These are phyloP conservation scores for Mesaphorura yosii DNA, from an alignment of 1,140 invertebrate species.

Conservation along the genomic window DNA sequence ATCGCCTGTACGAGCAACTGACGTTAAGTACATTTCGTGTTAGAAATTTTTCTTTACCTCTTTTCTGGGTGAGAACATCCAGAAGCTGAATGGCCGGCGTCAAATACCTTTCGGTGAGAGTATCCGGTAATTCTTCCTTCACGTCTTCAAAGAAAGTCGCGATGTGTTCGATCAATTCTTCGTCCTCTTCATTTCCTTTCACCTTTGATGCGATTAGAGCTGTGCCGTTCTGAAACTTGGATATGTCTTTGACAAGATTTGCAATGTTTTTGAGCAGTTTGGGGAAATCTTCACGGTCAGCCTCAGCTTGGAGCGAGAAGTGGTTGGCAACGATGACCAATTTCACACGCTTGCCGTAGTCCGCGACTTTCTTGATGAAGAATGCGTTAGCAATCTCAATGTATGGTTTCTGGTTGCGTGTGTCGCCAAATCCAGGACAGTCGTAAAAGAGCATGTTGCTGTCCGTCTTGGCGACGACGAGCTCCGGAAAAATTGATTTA, in stretches of 20 bases:
- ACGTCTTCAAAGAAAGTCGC: no score
- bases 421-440: constrained; percentile 31
- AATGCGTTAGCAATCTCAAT: constrained; percentile 25
- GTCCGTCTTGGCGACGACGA: constrained; percentile 4
- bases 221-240: constrained; percentile 14
- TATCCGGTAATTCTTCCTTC: no score
- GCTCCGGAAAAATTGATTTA: constrained; percentile 24
- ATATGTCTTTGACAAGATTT: constrained; percentile 17
- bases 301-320: constrained; percentile 16
- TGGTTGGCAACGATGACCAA: constrained; percentile 23
- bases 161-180: no score
- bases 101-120: no score
- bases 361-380: constrained; percentile 25
- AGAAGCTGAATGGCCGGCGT: no score
- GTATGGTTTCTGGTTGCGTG: constrained; percentile 9
- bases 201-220: constrained; percentile 26
- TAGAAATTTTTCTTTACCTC: no score
- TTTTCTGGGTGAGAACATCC: no score
- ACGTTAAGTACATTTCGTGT: no score
- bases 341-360: constrained; percentile 18
- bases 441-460: constrained; percentile 20
- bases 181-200: no score
- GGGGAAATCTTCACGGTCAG: constrained; percentile 22
- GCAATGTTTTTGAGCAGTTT: constrained; percentile 9
- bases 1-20: no score